Conservation (phyloP, 2,113 vertebrate species). For the Tringa solitaria region DNA sequence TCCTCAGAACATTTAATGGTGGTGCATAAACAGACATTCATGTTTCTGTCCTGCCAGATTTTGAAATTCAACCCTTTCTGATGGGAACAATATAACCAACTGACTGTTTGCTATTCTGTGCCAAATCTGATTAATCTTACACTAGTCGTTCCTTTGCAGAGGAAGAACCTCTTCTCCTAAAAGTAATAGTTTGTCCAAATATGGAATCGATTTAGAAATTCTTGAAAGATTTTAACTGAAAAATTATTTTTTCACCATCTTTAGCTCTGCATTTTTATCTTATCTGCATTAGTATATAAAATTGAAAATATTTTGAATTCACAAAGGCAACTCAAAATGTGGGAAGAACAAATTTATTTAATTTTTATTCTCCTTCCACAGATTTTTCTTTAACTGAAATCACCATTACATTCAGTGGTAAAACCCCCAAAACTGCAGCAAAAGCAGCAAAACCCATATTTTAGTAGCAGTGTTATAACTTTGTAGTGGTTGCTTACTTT, state of each 20-base stretch:
- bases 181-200: not conserved
- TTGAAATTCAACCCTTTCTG: not conserved
- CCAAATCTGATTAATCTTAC: constrained; percentile 4
- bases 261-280: not conserved
- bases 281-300: not conserved
- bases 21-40: not conserved
- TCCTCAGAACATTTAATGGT: not conserved
- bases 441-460: not conserved
- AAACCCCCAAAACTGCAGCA: not conserved
- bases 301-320: not conserved
- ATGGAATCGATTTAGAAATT: not conserved
- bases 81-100: not conserved
- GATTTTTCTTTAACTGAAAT: not conserved
- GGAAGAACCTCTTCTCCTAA: not conserved
- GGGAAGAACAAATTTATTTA: not conserved
- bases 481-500: not conserved
- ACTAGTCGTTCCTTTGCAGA: not conserved
- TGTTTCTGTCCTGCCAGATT: not conserved
- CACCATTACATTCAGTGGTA: not conserved
- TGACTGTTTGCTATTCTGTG: not conserved
- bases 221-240: not conserved
- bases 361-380: not conserved
- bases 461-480: not conserved
- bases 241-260: not conserved
- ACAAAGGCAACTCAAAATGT: not conserved